Percentiles rank a stretch among this genome's conserved stretches.
Conservation (phyloP, 2,113 vertebrate species). For the Ailurus styani region DNA sequence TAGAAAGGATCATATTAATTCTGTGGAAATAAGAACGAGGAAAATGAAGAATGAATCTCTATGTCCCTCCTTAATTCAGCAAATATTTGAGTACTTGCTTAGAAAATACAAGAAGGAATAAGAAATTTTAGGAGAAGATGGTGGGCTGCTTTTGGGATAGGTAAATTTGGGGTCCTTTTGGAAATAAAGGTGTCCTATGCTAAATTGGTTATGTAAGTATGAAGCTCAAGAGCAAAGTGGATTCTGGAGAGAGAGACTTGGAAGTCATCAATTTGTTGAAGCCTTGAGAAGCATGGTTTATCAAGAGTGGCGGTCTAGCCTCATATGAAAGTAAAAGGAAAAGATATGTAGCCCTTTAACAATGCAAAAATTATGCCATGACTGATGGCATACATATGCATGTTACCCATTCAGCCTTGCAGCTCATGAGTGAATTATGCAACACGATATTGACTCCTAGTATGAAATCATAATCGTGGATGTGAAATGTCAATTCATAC, state of each 20-base stretch:
- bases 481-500: slow-evolving; percentile 27
- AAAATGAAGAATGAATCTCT: not conserved
- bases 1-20: not conserved
- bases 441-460: not conserved
- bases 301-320: not conserved
- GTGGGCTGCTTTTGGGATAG: not conserved
- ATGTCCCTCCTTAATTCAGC: not conserved
- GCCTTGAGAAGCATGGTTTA: not conserved
- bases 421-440: not conserved
- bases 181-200: not conserved
- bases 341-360: not conserved
- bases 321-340: not conserved
- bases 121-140: not conserved
- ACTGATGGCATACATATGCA: not conserved
- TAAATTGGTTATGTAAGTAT: not conserved
- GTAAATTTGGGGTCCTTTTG: not conserved
- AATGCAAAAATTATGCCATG: not conserved
- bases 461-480: slow-evolving; percentile 18
- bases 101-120: not conserved
- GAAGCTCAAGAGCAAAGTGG: not conserved
- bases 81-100: not conserved
- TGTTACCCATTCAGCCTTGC: not conserved
- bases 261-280: not conserved
- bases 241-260: slow-evolving; percentile 20
- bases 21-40: not conserved